These are phyloP conservation scores for Podilymbus podiceps DNA, from an alignment of 2,113 vertebrate species.

Conservation along the genomic window DNA sequence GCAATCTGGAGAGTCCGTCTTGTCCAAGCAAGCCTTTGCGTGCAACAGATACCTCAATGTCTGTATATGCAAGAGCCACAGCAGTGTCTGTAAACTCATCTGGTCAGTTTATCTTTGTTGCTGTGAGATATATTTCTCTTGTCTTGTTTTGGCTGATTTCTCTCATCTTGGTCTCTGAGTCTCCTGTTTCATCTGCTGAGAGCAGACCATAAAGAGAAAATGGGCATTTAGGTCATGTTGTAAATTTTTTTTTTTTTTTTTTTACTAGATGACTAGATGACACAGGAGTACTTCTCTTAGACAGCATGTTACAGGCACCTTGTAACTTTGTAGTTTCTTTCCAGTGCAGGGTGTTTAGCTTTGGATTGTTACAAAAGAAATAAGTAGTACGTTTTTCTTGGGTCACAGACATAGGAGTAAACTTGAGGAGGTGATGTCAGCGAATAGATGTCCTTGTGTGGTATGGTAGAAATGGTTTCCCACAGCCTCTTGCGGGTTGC, in stretches of 20 bases:
- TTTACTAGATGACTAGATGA: not conserved
- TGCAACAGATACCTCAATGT: rapidly evolving
- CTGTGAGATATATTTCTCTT: not conserved
- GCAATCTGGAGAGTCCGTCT: constrained; percentile 2
- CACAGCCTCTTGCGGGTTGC: not conserved
- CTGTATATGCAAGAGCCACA: not conserved
- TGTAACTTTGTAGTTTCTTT: not conserved
- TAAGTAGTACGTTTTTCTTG: not conserved
- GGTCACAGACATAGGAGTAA: not conserved
- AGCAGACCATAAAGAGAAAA: not conserved
- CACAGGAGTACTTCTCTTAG: not conserved
- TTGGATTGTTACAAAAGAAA: not conserved
- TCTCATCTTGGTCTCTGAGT: not conserved
- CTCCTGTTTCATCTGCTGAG: not conserved
- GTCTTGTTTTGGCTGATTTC: not conserved
- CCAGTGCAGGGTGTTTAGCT: not conserved
- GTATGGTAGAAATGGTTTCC: not conserved
- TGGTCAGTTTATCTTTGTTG: not conserved
- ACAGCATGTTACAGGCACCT: not conserved
- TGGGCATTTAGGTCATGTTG: not conserved
- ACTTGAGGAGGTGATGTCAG: not conserved
- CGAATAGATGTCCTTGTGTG: not conserved
- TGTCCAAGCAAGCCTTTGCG: not conserved
- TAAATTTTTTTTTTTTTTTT: constrained; percentile 35
- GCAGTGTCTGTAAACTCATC: not conserved